Base-by-base conservation (phyloP, 2,113 vertebrate genomes). In the Theristicus caerulescens region DNA sequence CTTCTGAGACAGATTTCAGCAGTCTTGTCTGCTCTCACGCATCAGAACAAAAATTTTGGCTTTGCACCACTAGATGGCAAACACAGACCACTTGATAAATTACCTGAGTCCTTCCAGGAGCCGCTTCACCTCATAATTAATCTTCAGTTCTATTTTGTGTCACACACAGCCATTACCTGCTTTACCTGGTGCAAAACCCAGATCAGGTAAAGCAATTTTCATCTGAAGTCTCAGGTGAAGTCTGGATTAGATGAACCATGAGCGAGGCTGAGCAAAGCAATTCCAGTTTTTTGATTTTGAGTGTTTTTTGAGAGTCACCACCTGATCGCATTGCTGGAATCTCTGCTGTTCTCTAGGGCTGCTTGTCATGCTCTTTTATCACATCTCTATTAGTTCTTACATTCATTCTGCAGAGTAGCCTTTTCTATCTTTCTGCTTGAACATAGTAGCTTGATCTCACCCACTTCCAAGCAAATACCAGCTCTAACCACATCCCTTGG, bases 41-140 rank as follows among this genome's bases (percentile, higher is more conserved):
- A 55, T 22, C 44, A 38, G 29, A 31, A 70, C 52, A 52, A 77
- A 11, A 64, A 10, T 5, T 7, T 52, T 69, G 73, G 11, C 65
- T 87, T 74, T 77, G 0, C 8, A 94, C 96, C 97, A 90, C 97
- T 96, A 96, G 97, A 29, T 95, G 97, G 96, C 97, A 96, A 85
- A 54, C 91, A 42, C 42, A 94, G 86, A 85, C 73, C 74, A 51
- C 12, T n/a, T 4, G 6, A 72, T 59, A 49, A 83, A 27, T 77
- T 55, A 67, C 36, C 19, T 1, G 49, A 17, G 3, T 7, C 0
- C 34, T 25, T 16, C 44, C 18, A 42, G 27, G 49, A 40, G 14
- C 16, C 42, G 26, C 40, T 87, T 65, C 86, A 21, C 29, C 10
- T 44, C 16, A 3, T 17, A 5, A 27, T 58, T 31, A 42, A 31